Evolutionary conservation across 2,888 invertebrate genomes (phyloP), one percentile per base, ranked within the genome.

Genomic region (Anarsia innoxiella): DNA sequence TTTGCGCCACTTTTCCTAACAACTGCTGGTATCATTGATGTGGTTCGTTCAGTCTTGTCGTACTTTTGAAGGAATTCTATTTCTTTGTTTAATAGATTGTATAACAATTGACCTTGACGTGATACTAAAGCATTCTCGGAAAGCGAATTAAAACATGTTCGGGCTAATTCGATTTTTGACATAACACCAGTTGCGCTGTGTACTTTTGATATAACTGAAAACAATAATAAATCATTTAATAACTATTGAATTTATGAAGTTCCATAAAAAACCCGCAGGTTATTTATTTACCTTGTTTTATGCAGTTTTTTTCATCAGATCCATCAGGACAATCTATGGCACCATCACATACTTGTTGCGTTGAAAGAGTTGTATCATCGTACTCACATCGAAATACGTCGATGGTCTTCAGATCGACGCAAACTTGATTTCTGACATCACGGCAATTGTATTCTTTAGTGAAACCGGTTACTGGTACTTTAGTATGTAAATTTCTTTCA

Each of bases 291-390:
- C 75, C 72, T 63, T 69, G 59, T 37, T 45, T 37, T 26, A 49
- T 44, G 49, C 77, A 80, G 39, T 69, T 48, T 15, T 40, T 46
- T 61, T 82, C 82, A 44, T 82, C 80, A 2, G 68, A 59, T 42
- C 45, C 49, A 42, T 70, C 67, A 1, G 44, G 28, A 31, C 82
- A 82, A 32, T 80, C 70, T 15, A 39, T 26, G 1, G 48, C 42
- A 19, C 69, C 71, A 45, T 82, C 58, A 41, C 80, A 82, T 13
- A 82, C 46, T 39, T 66, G 60, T 34, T 56, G 51, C 29, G 77
- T 42, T 4, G 56, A 39, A 23, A 76, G 33, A 25, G 37, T 42
- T 19, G 36, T 49, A 31, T 57, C 52, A 19, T 56, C 61, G 33
- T 54, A 50, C 6, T 40, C 41, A 49, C 80, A 82, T 19, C 46